phyloP scores from a whole-genome alignment of 2,113 vertebrate species.

The Urocitellus parryii region DNA sequence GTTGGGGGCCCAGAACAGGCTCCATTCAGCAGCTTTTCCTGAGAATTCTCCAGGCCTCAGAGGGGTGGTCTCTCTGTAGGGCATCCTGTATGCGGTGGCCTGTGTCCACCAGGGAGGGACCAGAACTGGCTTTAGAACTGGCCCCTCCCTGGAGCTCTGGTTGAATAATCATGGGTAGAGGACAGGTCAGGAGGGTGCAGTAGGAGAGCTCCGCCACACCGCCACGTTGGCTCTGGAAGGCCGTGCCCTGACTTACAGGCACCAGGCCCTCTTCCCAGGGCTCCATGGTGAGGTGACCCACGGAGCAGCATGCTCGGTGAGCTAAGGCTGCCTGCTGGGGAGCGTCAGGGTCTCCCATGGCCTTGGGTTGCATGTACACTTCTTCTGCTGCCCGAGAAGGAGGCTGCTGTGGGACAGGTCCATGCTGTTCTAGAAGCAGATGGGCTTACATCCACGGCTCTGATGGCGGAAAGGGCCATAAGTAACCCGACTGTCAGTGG shows the following conservation, averaged over 20 bases:
- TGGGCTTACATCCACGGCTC: neutral
- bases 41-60: neutral
- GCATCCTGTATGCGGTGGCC: no score
- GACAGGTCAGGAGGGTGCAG: neutral
- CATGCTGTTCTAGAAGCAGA: neutral
- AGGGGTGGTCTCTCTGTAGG: accelerated
- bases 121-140: neutral
- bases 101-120: neutral
- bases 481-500: neutral
- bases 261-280: neutral
- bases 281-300: neutral
- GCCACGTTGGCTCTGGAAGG: neutral
- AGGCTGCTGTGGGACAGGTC: neutral
- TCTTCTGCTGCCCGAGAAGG: neutral
- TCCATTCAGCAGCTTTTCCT: accelerated
- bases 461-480: neutral
- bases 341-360: no score
- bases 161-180: no score
- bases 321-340: neutral
- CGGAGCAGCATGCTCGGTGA: no score
- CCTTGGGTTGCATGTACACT: neutral
- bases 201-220: accelerated
- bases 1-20: neutral
- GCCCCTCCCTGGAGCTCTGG: neutral
- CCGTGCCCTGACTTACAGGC: neutral